These are phyloP conservation scores for Acrossocheilus fasciatus DNA, from an alignment of 2,797 vertebrate genomes.

Conservation along the genomic window DNA sequence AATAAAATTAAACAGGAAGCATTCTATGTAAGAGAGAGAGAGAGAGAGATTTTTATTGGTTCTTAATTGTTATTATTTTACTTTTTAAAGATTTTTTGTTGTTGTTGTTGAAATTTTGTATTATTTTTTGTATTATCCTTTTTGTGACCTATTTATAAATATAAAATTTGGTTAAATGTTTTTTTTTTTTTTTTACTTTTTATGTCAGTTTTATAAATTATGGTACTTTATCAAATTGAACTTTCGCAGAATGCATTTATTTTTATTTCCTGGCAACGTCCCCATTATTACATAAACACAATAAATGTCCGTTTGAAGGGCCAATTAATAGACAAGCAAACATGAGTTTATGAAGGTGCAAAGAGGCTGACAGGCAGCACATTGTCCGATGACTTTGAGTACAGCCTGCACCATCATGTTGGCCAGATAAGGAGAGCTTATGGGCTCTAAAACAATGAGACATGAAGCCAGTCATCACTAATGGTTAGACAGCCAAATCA, in stretches of 20 bases:
- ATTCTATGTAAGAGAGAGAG: no score
- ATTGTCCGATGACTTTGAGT: constrained; percentile 24
- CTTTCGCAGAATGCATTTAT: neutral
- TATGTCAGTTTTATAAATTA: neutral
- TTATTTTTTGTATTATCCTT: neutral
- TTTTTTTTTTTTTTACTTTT: neutral
- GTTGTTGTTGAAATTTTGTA: no score
- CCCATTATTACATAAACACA: neutral
- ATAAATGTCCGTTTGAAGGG: neutral
- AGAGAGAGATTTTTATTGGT: no score
- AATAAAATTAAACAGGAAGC: no score
- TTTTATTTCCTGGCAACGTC: neutral
- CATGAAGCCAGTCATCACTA: constrained; percentile 29
- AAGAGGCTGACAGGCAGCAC: constrained; percentile 13
- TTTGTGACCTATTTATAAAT: neutral
- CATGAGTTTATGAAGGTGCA: constrained; percentile 17
- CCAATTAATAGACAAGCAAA: constrained; percentile 18
- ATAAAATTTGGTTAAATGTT: neutral
- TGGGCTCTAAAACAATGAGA: constrained; percentile 36
- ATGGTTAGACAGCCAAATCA: constrained; percentile 45
- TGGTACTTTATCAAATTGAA: neutral
- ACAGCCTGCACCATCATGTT: constrained; percentile 32
- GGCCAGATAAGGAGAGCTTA: constrained; percentile 44
- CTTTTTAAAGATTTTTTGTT: no score
- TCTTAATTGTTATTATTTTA: no score